phyloP scores from a whole-genome alignment of 1,140 invertebrate species.

The Reticulitermes speratus region DNA sequence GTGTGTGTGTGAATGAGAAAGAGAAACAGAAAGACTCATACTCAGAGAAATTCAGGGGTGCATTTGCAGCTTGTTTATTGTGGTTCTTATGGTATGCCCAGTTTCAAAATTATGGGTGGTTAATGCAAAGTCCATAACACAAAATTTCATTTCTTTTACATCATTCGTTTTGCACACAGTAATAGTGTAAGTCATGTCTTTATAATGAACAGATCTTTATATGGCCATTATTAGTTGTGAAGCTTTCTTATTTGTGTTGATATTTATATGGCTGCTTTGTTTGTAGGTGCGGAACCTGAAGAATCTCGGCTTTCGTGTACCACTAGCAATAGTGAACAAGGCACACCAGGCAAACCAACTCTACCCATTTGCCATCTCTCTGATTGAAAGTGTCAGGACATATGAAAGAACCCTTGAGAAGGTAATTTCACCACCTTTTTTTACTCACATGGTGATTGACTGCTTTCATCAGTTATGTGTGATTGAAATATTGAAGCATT shows the following conservation, averaged over 20 bases:
- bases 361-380: conserved; percentile 97
- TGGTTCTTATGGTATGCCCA: too few relatives aligned
- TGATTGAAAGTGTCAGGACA: conserved; percentile 96
- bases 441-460: not conserved
- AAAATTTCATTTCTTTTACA: too few relatives aligned
- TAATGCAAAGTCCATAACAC: too few relatives aligned
- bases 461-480: not conserved
- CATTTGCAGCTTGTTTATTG: too few relatives aligned
- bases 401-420: conserved; percentile 97
- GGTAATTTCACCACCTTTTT: conserved; percentile 55
- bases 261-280: not conserved
- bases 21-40: too few relatives aligned
- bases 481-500: not conserved
- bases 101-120: too few relatives aligned
- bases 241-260: too few relatives aligned
- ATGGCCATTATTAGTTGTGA: too few relatives aligned
- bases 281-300: conserved; percentile 90
- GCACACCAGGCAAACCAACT: conserved; percentile 98
- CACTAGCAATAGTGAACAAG: conserved; percentile 97
- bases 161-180: too few relatives aligned
- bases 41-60: too few relatives aligned
- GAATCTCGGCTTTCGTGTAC: conserved; percentile 94
- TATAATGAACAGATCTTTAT: too few relatives aligned
- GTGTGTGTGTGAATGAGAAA: not conserved
- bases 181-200: too few relatives aligned